Conservation (phyloP, 2,113 vertebrate species). For the Ovis aries region DNA sequence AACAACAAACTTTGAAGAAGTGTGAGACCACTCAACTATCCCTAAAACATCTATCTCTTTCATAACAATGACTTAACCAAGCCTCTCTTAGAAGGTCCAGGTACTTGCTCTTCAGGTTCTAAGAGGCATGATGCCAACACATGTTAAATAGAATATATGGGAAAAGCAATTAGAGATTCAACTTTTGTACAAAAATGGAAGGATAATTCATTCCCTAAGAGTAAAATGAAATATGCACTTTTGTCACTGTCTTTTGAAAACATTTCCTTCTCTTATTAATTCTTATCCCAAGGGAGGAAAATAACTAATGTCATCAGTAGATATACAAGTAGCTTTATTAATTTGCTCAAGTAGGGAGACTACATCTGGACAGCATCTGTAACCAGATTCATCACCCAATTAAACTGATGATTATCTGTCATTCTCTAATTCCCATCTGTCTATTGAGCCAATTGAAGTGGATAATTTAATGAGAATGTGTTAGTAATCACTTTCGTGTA, state of each 20-base stretch:
- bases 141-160: not conserved
- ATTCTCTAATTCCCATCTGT: conserved; percentile 50
- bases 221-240: not conserved
- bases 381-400: conserved; percentile 32
- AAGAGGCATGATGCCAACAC: not conserved
- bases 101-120: not conserved
- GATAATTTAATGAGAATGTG: conserved; percentile 39
- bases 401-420: conserved; percentile 51
- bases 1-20: not conserved
- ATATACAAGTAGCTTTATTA: conserved; percentile 13
- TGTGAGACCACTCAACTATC: not conserved
- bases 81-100: not conserved
- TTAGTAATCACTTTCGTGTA: not conserved
- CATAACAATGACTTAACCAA: not conserved
- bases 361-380: conserved; percentile 49
- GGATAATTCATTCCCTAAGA: not conserved
- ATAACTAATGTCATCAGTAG: not conserved
- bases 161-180: not conserved
- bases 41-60: not conserved
- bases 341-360: not conserved
- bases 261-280: not conserved
- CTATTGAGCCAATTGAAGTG: conserved; percentile 39
- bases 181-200: not conserved
- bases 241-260: not conserved
- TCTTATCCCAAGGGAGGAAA: not conserved